Evolutionary conservation across 1,140 invertebrate species (phyloP).

Genomic region (Halesus radiatus): DNA sequence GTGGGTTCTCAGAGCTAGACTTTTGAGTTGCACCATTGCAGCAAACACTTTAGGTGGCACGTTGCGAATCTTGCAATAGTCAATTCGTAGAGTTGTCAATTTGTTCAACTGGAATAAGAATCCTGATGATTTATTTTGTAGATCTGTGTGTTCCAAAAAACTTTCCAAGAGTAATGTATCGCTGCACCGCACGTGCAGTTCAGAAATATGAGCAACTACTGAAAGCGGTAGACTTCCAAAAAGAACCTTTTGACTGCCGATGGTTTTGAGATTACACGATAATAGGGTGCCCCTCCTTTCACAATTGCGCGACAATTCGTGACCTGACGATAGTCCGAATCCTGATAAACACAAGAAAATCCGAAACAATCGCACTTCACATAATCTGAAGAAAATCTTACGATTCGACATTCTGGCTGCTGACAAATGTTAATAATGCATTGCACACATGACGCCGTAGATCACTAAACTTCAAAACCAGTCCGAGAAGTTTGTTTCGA

Average conservation of each 20-base stretch:
- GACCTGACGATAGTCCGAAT: background rate
- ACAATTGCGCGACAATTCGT: constrained; percentile 12
- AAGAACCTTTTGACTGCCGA: constrained; percentile 73
- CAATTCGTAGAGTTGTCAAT: constrained; percentile 78
- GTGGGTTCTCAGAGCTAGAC: constrained; percentile 81
- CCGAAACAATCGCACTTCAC: background rate
- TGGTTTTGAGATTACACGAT: constrained; percentile 75
- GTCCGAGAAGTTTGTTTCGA: constrained; percentile 31
- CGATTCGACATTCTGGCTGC: background rate
- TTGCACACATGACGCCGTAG: background rate
- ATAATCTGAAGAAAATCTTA: background rate
- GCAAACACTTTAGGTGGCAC: constrained; percentile 79
- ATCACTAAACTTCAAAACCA: background rate
- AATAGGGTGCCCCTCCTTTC: constrained; percentile 57
- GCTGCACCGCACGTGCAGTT: constrained; percentile 83
- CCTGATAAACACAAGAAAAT: constrained; percentile 19
- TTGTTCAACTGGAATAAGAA: constrained; percentile 85
- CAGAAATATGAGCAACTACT: constrained; percentile 76
- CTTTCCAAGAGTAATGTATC: constrained; percentile 86
- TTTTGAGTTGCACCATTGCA: constrained; percentile 76
- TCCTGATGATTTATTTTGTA: constrained; percentile 76
- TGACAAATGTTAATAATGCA: background rate
- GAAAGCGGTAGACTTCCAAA: constrained; percentile 74
- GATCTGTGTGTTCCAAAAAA: constrained; percentile 74
- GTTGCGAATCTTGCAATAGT: constrained; percentile 84